phyloP scores from a whole-genome alignment of 1,140 invertebrate species.

The Drosophila novamexicana region DNA sequence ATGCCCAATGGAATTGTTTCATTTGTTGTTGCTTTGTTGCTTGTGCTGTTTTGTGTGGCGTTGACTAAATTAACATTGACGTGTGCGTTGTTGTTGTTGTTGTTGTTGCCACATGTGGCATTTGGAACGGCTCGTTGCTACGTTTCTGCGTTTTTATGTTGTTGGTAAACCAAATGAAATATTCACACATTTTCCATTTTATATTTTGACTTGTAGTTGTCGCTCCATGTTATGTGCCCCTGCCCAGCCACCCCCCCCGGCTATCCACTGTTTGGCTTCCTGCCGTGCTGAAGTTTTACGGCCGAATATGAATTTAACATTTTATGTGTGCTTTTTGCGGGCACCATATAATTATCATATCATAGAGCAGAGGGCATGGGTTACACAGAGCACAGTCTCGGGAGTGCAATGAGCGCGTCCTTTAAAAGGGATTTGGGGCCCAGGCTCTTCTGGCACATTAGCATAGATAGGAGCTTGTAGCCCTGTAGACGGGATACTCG shows the following conservation, averaged over 20 bases:
- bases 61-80: constrained; percentile 83
- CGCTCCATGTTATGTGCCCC: constrained; percentile 31
- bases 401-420: constrained; percentile 61
- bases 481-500: constrained; percentile 1
- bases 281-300: constrained; percentile 64
- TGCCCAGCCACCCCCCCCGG: not conserved
- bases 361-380: constrained; percentile 29
- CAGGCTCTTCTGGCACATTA: constrained; percentile 27
- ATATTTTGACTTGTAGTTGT: constrained; percentile 71
- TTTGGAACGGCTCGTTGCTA: constrained; percentile 36
- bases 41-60: constrained; percentile 58
- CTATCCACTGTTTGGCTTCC: not conserved
- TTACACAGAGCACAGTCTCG: constrained; percentile 42
- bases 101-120: constrained; percentile 70
- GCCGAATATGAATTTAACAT: constrained; percentile 73
- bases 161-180: constrained; percentile 66
- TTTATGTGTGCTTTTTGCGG: constrained; percentile 70
- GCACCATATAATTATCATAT: constrained; percentile 78
- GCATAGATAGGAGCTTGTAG: constrained; percentile 35
- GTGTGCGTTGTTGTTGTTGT: constrained; percentile 53
- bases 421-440: constrained; percentile 52
- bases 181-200: constrained; percentile 79
- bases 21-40: constrained; percentile 44
- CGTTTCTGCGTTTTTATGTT: constrained; percentile 20
- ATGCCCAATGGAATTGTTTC: constrained; percentile 82